Percentiles rank a stretch among this genome's conserved stretches.
phyloP scores from a whole-genome alignment of 2,888 invertebrate genomes.

The Subacronicta megacephala region DNA sequence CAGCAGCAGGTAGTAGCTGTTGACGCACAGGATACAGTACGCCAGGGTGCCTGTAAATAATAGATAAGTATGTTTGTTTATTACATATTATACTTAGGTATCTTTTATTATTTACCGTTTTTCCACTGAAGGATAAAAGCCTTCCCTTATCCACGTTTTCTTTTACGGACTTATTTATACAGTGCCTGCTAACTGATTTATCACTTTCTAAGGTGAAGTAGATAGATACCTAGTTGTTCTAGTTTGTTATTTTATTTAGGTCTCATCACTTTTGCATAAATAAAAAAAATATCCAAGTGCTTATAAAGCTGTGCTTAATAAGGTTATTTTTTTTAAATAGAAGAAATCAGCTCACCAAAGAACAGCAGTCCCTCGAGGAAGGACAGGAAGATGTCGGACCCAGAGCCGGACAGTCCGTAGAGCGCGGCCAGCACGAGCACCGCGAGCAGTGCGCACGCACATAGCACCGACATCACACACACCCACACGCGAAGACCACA shows the following conservation, averaged over 20 bases:
- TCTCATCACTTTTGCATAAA: too few relatives aligned
- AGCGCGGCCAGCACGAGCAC: constrained; percentile 51
- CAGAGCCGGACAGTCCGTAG: constrained; percentile 67
- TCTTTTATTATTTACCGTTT: too few relatives aligned
- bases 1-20: constrained; percentile 83
- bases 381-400: constrained; percentile 81
- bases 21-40: constrained; percentile 80
- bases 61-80: neutral
- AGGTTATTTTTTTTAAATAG: too few relatives aligned
- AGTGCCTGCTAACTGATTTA: too few relatives aligned
- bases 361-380: constrained; percentile 77
- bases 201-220: too few relatives aligned
- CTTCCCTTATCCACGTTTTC: too few relatives aligned
- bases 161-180: too few relatives aligned
- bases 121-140: too few relatives aligned
- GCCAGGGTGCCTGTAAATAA: constrained; percentile 67
- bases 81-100: neutral
- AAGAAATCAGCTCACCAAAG: constrained; percentile 79
- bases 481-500: constrained; percentile 73
- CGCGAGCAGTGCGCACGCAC: constrained; percentile 59
- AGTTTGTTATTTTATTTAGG: too few relatives aligned
- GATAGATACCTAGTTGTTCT: too few relatives aligned
- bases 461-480: constrained; percentile 69
- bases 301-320: too few relatives aligned
- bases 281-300: too few relatives aligned